Evolutionary conservation across 2,113 vertebrate species (phyloP).

Genomic region (Noctilio leporinus): DNA sequence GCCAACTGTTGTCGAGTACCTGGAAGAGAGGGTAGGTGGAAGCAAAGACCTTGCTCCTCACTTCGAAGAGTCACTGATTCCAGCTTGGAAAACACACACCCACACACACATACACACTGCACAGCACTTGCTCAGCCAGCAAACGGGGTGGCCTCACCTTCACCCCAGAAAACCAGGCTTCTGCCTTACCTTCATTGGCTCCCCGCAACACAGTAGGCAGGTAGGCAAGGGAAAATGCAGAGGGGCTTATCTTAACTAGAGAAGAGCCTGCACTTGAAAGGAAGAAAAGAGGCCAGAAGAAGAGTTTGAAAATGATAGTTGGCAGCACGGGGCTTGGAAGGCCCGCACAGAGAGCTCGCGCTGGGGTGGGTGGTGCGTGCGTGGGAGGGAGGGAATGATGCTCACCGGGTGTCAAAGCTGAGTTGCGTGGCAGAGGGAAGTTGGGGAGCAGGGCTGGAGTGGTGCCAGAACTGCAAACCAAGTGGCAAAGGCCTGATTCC

Average conservation of each 20-base stretch:
- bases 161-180: background rate
- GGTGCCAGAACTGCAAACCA: background rate
- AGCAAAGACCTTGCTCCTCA: background rate
- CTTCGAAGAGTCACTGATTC: background rate
- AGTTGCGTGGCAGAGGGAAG: background rate
- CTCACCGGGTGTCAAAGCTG: background rate
- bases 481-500: background rate
- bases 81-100: no score
- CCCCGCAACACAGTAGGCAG: background rate
- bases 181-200: background rate
- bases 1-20: background rate
- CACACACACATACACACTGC: background rate
- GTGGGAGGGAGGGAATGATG: background rate
- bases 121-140: background rate
- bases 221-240: background rate
- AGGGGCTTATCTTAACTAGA: background rate
- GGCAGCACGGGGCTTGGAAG: background rate
- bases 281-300: background rate
- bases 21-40: background rate
- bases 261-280: background rate
- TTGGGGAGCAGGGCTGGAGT: background rate
- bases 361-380: no score
- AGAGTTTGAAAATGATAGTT: background rate
- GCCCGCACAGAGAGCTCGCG: background rate
- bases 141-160: background rate